phyloP scores from a whole-genome alignment of 2,113 vertebrate genomes.

The Microcebus lehilahytsara region DNA sequence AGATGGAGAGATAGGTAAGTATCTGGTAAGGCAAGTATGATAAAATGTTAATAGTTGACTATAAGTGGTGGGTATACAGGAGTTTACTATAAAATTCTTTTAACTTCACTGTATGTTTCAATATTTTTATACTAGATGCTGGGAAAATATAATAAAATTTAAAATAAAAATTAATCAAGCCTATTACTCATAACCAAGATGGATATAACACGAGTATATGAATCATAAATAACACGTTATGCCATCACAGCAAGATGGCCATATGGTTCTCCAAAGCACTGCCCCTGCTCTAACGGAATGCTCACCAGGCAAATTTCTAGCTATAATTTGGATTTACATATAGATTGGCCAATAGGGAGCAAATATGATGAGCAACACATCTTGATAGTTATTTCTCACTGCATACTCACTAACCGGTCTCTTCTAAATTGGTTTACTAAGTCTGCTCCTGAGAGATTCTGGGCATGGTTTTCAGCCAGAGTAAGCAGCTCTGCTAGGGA shows the following conservation, averaged over 20 bases:
- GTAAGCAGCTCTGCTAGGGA: background rate
- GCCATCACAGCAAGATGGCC: background rate
- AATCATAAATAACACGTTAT: background rate
- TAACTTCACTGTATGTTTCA: background rate
- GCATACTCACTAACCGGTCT: background rate
- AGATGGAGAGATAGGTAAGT: background rate
- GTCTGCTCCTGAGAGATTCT: background rate
- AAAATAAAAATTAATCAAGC: background rate
- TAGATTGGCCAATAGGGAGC: background rate
- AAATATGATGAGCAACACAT: background rate
- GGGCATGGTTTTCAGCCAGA: background rate
- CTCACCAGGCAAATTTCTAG: background rate
- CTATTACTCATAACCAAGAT: background rate
- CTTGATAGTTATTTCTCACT: background rate
- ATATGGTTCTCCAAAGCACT: background rate
- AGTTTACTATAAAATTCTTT: background rate
- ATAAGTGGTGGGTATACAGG: background rate
- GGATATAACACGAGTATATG: background rate
- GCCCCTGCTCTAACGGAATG: background rate
- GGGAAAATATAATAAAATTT: background rate
- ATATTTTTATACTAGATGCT: background rate
- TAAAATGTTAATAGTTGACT: background rate
- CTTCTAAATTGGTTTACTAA: constrained; percentile 12
- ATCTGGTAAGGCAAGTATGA: background rate
- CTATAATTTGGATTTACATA: constrained; percentile 1